These are phyloP conservation scores for Syrista parreyssii DNA, from an alignment of 2,888 invertebrate species.

Conservation along the genomic window DNA sequence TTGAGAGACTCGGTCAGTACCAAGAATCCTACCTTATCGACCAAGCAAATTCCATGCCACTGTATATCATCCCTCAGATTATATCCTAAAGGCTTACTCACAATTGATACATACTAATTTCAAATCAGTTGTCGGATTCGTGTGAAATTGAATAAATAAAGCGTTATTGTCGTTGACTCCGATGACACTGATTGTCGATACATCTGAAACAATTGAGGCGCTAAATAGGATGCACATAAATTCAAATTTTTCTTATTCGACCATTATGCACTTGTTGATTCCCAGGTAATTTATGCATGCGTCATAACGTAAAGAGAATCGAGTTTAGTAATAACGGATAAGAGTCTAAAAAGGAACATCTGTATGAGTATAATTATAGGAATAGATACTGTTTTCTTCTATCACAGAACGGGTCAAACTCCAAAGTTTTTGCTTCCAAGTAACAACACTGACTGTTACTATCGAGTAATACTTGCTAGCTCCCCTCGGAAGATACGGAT, in stretches of 20 bases:
- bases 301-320: neutral
- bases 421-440: conserved; percentile 38
- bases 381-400: neutral
- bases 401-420: conserved; percentile 42
- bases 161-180: neutral
- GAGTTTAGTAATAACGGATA: neutral
- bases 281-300: neutral
- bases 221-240: neutral
- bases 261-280: neutral
- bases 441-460: neutral
- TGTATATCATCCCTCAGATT: neutral
- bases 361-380: neutral
- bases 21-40: neutral
- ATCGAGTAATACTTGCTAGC: neutral
- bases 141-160: neutral
- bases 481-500: neutral
- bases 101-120: neutral
- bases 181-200: neutral
- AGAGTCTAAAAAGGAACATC: neutral
- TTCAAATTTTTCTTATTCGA: neutral
- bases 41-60: neutral
- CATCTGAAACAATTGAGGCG: neutral
- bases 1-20: neutral
- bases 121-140: neutral
- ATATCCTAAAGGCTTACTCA: neutral